Base-by-base conservation (phyloP, 2,888 invertebrate genomes). In the Synergus umbraculus region DNA sequence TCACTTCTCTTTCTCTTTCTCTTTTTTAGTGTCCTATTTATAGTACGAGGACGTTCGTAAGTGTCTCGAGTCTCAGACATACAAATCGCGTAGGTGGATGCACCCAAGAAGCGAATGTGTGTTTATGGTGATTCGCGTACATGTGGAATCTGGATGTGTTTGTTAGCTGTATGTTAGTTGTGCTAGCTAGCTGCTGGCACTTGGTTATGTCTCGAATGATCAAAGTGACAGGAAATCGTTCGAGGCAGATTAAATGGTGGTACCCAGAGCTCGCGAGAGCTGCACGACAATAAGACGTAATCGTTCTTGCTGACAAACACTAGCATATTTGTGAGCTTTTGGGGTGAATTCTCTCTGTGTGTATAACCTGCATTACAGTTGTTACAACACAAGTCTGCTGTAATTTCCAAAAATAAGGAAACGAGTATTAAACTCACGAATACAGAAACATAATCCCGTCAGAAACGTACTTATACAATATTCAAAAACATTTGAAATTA, bases 1-100 rank as follows among this genome's bases (percentile, higher is more conserved):
- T 49, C 15, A 49, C 10, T 64, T 29, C 9, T 18, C 22, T 18
- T n/a, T 60, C 18, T n/a, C 9, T 37, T 64, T 29, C 15, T 41
- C 29, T 64, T 64, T 29, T 64, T 41, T 13, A 37, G 37, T 37
- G 2, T 29, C 64, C 64, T 77, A 79, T 79, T 77, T 79, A 73
- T 79, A 73, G 76, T 37, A 65, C 15, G 46, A 44, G 79, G 44
- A 76, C 79, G 76, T 44, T 76, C 66, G 44, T 76, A 79, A 79
- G 76, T 79, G 54, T 46, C 43, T 41, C 46, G 58, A 63, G 22
- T 49, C 76, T 78, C 63, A 29, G 43, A 76, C 78, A 78, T 60
- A 66, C 80, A 76, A 64, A 41, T 64, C 37, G 29, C 29, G 64
- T 64, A 41, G 64, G 64, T 64, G 64, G 64, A 64, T 37, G 37